Conservation (phyloP, 35 echinoderm and acorn worm genomes). For the Hemicentrotus pulcherrimus region DNA sequence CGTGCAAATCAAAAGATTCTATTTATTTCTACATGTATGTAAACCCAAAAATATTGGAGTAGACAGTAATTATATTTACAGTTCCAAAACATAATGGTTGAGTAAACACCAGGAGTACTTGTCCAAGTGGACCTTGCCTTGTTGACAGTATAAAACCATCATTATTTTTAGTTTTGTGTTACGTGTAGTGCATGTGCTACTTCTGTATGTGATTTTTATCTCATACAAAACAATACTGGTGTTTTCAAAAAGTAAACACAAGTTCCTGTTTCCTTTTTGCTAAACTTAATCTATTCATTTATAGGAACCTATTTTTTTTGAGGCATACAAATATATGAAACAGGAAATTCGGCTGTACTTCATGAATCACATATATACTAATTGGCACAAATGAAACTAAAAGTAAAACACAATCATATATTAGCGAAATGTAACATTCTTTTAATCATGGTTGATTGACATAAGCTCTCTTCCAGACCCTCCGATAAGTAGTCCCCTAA, state of each 20-base stretch:
- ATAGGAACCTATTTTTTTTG: background rate
- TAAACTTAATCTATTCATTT: background rate
- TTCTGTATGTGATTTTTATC: background rate
- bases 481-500: no score
- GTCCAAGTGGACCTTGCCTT: background rate
- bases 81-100: background rate
- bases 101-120: background rate
- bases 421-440: no score
- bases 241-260: background rate
- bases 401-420: no score
- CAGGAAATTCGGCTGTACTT: background rate
- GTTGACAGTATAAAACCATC: background rate
- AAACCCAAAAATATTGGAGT: background rate
- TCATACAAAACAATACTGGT: background rate
- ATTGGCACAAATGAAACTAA: no score
- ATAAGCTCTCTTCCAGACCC: no score
- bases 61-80: background rate
- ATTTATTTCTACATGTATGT: no score
- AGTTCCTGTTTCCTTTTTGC: background rate
- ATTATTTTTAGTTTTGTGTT: no score
- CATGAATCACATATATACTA: no score
- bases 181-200: background rate
- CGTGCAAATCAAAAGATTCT: background rate
- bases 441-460: no score
- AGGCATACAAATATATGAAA: no score